Evolutionary conservation across 2,888 invertebrate species (phyloP), one percentile per base, ranked within the genome.

Genomic region (Folsomia candida): DNA sequence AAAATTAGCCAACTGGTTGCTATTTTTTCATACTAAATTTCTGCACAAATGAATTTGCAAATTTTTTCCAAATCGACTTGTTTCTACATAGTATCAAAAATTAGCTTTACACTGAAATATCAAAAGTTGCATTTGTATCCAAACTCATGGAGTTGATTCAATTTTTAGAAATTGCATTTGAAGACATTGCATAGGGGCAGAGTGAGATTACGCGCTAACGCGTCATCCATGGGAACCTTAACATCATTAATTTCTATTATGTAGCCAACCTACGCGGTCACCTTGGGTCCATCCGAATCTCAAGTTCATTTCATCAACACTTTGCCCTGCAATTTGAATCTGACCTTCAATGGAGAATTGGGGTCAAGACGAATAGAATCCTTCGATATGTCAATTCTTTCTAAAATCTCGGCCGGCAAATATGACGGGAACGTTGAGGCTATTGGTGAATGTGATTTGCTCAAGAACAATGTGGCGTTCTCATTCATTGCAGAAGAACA

Each of bases 241-340:
- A 11, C 14, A n/a, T 57, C 6, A 57, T 57, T 57, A 18, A 22
- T n/a, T n/a, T n/a, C 22, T 25, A 26, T 59, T 70, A 70, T n/a
- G 6, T 69, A 81, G 81, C 65, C 73, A 20, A 80, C 80, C 2
- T 81, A 80, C 57, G 78, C 80, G 0, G 68, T 74, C 14, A 63
- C 73, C 26, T 72, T 81, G 22, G 62, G 29, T 24, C 14, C 37
- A 20, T 69, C 63, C 20, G 63, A 78, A 58, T 68, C 88, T 0
- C 87, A 88, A 0, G 78, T 90, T 61, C 87, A 88, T 71, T 81
- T 90, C 27, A 83, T 90, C 78, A 91, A 90, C 81, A 87, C 88
- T 0, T 82, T 89, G 18, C 86, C 85, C 0, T 91, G 90, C 79
- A 82, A 85, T 0, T 81, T 89, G 11, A 85, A 79, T 4, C 25